These are phyloP conservation scores for Podarcis siculus DNA, from an alignment of 2,797 vertebrate species.

Conservation along the genomic window DNA sequence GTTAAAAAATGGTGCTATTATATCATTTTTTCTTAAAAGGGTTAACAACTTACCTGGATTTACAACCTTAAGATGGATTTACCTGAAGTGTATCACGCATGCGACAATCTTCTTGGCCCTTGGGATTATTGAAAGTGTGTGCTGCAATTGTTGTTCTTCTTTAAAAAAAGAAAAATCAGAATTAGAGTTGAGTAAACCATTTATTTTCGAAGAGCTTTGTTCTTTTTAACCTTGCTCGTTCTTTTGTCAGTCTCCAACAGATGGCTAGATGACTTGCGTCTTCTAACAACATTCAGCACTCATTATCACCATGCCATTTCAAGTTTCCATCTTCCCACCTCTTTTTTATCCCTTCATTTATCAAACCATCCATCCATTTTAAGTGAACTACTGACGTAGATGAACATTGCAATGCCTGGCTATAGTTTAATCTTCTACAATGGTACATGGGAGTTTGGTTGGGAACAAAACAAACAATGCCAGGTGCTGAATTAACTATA, in stretches of 20 bases:
- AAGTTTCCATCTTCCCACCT: constrained; percentile 60
- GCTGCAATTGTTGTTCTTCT: constrained; percentile 6
- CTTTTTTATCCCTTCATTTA: constrained; percentile 55
- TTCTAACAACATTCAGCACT: constrained; percentile 60
- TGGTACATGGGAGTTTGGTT: constrained; percentile 22
- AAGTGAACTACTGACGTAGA: constrained; percentile 55
- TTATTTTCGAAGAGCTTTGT: constrained; percentile 52
- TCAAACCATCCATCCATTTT: constrained; percentile 62
- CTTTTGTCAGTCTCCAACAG: constrained; percentile 64
- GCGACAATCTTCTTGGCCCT: background rate
- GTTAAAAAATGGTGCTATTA: background rate
- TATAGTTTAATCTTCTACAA: constrained; percentile 62
- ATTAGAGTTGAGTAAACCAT: constrained; percentile 32
- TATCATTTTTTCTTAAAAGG: constrained; percentile 9
- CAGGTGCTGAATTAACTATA: constrained; percentile 66
- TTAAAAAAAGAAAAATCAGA: constrained; percentile 15
- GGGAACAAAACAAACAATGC: constrained; percentile 5
- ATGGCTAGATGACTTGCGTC: constrained; percentile 62
- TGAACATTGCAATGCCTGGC: constrained; percentile 44
- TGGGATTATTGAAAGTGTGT: constrained; percentile 5
- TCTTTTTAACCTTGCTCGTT: constrained; percentile 67
- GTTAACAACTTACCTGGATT: background rate
- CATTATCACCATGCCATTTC: constrained; percentile 70
- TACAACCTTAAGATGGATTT: background rate
- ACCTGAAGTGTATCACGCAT: background rate